phyloP scores from a whole-genome alignment of 2,888 invertebrate species.

The Endotricha flammealis region DNA sequence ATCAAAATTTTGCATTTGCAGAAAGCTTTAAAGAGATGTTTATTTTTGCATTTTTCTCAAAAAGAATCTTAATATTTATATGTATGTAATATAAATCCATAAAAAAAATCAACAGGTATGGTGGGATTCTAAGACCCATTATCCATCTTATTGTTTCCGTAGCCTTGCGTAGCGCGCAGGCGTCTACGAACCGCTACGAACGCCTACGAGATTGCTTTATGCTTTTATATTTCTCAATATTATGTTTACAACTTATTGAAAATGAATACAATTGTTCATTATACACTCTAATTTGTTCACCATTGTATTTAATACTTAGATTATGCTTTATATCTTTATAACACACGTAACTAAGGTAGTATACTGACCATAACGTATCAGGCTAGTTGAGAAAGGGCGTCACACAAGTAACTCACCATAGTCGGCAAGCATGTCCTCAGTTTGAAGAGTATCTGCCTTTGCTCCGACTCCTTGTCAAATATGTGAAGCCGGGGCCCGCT shows the following conservation, averaged over 20 bases:
- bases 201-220: constrained; percentile 32
- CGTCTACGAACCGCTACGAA: constrained; percentile 59
- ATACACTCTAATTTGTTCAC: too few species aligned
- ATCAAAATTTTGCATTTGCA: too few species aligned
- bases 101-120: constrained; percentile 42
- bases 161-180: constrained; percentile 61
- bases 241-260: constrained; percentile 4
- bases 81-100: background rate
- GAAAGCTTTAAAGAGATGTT: too few species aligned
- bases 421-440: constrained; percentile 83
- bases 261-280: too few species aligned
- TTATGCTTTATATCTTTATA: too few species aligned
- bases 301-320: too few species aligned
- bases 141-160: constrained; percentile 36
- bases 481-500: constrained; percentile 83
- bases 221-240: constrained; percentile 22
- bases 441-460: constrained; percentile 83
- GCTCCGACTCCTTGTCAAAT: constrained; percentile 85
- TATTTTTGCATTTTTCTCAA: too few species aligned
- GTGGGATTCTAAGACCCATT: constrained; percentile 17
- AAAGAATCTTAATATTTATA: too few species aligned
- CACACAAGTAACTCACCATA: constrained; percentile 73
- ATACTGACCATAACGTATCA: too few species aligned
- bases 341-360: too few species aligned
- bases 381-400: constrained; percentile 18